These are phyloP conservation scores for Tipula vernalis DNA, from an alignment of 2,888 invertebrate genomes.

Conservation along the genomic window DNA sequence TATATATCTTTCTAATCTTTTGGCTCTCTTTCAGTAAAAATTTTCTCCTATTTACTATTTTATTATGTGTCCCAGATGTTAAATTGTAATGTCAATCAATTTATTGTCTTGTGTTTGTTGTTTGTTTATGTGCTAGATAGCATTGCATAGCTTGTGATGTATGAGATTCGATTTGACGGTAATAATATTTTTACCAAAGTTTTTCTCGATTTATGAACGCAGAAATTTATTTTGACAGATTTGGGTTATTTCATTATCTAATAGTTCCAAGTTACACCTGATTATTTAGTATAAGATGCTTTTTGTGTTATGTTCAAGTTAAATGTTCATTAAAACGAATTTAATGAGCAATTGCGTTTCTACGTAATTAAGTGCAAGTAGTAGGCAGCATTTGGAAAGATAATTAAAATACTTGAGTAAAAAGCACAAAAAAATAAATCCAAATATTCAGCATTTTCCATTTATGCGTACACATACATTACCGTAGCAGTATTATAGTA, in stretches of 20 bases:
- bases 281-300: background rate
- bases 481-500: background rate
- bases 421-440: background rate
- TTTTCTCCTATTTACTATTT: background rate
- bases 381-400: background rate
- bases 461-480: background rate
- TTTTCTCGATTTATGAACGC: background rate
- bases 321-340: background rate
- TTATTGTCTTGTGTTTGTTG: background rate
- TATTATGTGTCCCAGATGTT: background rate
- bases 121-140: background rate
- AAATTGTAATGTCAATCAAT: background rate
- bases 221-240: background rate
- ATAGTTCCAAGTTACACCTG: background rate
- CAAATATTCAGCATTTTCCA: background rate
- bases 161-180: background rate
- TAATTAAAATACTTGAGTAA: background rate
- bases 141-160: background rate
- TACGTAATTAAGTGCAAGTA: background rate
- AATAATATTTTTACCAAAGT: background rate
- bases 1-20: background rate
- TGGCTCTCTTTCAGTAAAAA: background rate
- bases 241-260: background rate
- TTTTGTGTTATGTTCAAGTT: background rate
- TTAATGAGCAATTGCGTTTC: background rate